Conservation (phyloP, 2,797 vertebrate genomes). For the Chelon auratus region DNA sequence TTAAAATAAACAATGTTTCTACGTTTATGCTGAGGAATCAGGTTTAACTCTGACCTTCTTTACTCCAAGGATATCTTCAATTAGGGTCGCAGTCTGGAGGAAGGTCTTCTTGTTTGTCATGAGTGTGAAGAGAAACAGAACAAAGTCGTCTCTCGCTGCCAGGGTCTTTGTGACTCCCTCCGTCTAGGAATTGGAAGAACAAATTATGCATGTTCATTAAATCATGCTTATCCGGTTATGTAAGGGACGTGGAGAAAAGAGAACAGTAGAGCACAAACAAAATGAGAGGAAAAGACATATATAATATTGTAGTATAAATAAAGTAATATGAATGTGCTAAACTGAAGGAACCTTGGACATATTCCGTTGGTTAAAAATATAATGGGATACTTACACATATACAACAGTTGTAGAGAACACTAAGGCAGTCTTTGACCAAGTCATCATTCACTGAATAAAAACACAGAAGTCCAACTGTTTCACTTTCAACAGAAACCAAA, state of each 20-base stretch:
- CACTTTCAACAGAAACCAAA: not conserved
- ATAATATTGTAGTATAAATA: not conserved
- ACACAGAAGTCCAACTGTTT: conserved; percentile 8
- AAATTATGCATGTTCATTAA: not conserved
- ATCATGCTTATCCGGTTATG: not conserved
- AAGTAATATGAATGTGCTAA: not conserved
- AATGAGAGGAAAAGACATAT: not conserved
- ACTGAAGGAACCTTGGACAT: conserved; percentile 1
- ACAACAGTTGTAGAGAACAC: conserved; percentile 98
- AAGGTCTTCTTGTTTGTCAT: conserved; percentile 99
- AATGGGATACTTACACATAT: conserved; percentile 93
- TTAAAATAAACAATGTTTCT: not conserved
- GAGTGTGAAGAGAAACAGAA: conserved; percentile 96
- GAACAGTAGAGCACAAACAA: not conserved
- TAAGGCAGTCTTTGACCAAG: conserved; percentile 97
- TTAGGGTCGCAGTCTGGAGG: conserved; percentile 96
- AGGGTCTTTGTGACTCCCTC: conserved; percentile 96
- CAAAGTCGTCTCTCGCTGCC: conserved; percentile 96
- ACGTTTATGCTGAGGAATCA: not conserved
- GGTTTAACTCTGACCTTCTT: conserved; percentile 90
- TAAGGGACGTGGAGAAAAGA: not conserved
- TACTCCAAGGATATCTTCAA: conserved; percentile 97
- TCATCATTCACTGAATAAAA: conserved; percentile 93
- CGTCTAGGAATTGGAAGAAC: conserved; percentile 76
- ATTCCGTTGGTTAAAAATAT: conserved; percentile 12